Evolutionary conservation across 2,113 vertebrate species (phyloP).

Genomic region (Athene cunicularia): DNA sequence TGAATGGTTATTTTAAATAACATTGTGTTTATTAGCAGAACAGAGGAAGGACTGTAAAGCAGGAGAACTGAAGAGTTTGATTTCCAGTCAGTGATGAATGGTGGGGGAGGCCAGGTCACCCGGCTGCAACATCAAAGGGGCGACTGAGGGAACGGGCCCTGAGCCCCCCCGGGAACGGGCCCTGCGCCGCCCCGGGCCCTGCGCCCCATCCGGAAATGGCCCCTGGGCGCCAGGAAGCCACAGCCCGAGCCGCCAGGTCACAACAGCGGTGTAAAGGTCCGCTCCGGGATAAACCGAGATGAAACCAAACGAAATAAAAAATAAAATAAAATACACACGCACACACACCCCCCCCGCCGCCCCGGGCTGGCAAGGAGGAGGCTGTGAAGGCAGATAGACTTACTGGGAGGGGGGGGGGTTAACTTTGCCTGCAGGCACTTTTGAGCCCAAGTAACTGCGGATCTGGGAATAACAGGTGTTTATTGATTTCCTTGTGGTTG

Average conservation of each 20-base stretch:
- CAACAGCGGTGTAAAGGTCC: background rate
- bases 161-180: too few species aligned
- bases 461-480: conserved; percentile 72
- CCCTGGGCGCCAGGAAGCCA: background rate
- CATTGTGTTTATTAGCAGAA: conserved; percentile 62
- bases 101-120: conserved; percentile 57
- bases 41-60: conserved; percentile 52
- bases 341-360: background rate
- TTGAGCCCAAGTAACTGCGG: conserved; percentile 62
- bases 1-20: conserved; percentile 45
- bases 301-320: conserved; percentile 50
- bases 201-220: conserved; percentile 32
- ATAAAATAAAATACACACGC: background rate
- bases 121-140: conserved; percentile 62
- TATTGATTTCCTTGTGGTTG: conserved; percentile 66
- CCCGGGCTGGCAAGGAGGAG: conserved; percentile 5
- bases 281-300: conserved; percentile 23
- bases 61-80: conserved; percentile 27
- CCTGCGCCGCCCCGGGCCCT: too few species aligned
- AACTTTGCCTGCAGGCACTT: conserved; percentile 68
- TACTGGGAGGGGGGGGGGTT: conserved; percentile 7
- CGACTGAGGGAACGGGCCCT: background rate
- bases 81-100: conserved; percentile 61
- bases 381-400: conserved; percentile 46
- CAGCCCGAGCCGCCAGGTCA: background rate